These are phyloP conservation scores for Xanthia togata DNA, from an alignment of 2,888 invertebrate genomes.

Conservation along the genomic window DNA sequence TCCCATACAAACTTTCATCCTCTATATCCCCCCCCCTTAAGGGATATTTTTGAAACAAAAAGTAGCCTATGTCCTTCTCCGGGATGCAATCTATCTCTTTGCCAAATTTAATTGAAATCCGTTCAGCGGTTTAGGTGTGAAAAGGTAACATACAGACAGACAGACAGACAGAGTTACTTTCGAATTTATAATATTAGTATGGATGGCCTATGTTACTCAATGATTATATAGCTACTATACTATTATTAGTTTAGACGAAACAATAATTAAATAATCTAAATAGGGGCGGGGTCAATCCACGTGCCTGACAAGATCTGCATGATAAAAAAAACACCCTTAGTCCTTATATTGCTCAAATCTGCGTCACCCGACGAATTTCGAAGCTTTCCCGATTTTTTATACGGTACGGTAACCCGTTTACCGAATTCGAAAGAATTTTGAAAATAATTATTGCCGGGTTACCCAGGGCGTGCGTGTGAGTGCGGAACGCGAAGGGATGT, in stretches of 20 bases:
- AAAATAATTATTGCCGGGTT: background rate
- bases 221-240: too few relatives aligned
- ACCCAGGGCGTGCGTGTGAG: constrained; percentile 98
- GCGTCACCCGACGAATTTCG: background rate
- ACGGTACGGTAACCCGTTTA: background rate
- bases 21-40: too few relatives aligned
- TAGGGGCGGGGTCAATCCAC: background rate
- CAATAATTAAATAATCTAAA: background rate
- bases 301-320: background rate
- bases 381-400: background rate
- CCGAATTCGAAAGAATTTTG: background rate
- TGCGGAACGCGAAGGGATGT: constrained; percentile 98
- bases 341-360: background rate
- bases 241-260: background rate
- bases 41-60: too few relatives aligned
- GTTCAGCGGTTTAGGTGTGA: too few relatives aligned
- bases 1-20: too few relatives aligned
- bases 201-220: too few relatives aligned
- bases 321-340: background rate
- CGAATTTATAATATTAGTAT: too few relatives aligned
- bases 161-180: too few relatives aligned
- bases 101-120: too few relatives aligned
- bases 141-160: too few relatives aligned
- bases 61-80: too few relatives aligned
- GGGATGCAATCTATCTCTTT: too few relatives aligned